Conservation (phyloP, 2,888 invertebrate genomes). For the Polyploca ridens region DNA sequence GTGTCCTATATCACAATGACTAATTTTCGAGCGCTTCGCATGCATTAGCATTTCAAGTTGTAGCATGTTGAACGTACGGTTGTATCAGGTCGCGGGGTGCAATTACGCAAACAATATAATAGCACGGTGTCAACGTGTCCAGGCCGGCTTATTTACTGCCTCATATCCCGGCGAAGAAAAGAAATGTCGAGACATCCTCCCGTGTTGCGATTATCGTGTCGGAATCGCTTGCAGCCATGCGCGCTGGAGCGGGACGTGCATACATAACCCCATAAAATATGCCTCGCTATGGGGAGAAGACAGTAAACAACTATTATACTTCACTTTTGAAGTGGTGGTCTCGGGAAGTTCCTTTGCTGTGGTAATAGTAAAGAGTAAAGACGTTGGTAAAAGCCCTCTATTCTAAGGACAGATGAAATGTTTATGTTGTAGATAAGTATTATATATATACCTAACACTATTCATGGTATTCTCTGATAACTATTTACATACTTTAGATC, state of each 20-base stretch:
- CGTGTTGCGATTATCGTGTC: conserved; percentile 65
- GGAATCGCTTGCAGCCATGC: conserved; percentile 57
- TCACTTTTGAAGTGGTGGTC: conserved; percentile 34
- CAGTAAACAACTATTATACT: conserved; percentile 52
- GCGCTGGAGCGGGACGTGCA: conserved; percentile 43
- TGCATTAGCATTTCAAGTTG: conserved; percentile 69
- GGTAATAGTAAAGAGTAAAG: conserved; percentile 10
- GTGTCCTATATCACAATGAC: conserved; percentile 54
- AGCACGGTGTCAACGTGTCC: conserved; percentile 59
- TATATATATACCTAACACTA: neutral
- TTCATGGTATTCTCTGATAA: conserved; percentile 9
- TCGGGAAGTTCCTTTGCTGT: conserved; percentile 6
- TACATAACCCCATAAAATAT: conserved; percentile 42
- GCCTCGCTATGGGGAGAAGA: conserved; percentile 49
- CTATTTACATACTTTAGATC: neutral
- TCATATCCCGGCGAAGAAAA: conserved; percentile 54
- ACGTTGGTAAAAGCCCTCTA: conserved; percentile 7
- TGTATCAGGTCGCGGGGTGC: conserved; percentile 56
- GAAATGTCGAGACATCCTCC: conserved; percentile 62
- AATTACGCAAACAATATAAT: conserved; percentile 80
- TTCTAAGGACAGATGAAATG: conserved; percentile 2
- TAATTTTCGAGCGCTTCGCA: conserved; percentile 60
- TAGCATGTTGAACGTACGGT: conserved; percentile 58
- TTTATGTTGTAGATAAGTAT: neutral
- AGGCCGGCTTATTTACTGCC: conserved; percentile 59